Evolutionary conservation across 2,113 vertebrate genomes (phyloP), one percentile per base, ranked within the genome.

Genomic region (Tragelaphus buxtoni): DNA sequence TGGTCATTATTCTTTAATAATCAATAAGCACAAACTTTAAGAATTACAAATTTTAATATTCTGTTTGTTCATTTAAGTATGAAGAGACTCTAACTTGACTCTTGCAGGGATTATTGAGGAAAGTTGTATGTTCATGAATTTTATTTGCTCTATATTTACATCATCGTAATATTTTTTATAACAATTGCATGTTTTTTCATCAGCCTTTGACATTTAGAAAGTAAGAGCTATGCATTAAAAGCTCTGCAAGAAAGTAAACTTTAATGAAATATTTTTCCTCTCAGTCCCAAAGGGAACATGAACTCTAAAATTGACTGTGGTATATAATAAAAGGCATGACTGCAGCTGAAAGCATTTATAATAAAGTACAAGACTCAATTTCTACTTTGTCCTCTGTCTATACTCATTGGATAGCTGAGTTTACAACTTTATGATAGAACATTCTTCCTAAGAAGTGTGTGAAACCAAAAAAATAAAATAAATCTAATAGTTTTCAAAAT

Each of bases 211-310:
- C 77, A 65, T 95, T 97, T 97, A 79, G 42, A 96, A 97, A 90
- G 63, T 83, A 97, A 92, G 91, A 72, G n/a, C 95, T 98, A 92
- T 92, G 30, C 81, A 51, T 97, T 97, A 88, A 97, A 95, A 94
- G n/a, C 45, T 88, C 61, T 96, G 8, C 32, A 86, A 88, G 90
- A 95, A 92, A 97, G 20, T 95, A 95, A 97, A 96, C 55, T n/a
- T 97, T 96, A 97, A 97, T 91, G 82, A 97, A 94, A 35, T 60
- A 88, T 98, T 76, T 91, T 98, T 97, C 94, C 72, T 95, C 97
- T 98, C 84, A 92, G 93, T 98, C 97, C 97, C 97, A 94, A 85
- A 97, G 95, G 97, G 47, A 96, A 9, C 26, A 42, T 96, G 69
- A 96, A 90, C 47, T 77, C 83, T 97, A 94, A 82, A 95, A 94